phyloP scores from a whole-genome alignment of 2,113 vertebrate species.

The Notarius quadriscutis region DNA sequence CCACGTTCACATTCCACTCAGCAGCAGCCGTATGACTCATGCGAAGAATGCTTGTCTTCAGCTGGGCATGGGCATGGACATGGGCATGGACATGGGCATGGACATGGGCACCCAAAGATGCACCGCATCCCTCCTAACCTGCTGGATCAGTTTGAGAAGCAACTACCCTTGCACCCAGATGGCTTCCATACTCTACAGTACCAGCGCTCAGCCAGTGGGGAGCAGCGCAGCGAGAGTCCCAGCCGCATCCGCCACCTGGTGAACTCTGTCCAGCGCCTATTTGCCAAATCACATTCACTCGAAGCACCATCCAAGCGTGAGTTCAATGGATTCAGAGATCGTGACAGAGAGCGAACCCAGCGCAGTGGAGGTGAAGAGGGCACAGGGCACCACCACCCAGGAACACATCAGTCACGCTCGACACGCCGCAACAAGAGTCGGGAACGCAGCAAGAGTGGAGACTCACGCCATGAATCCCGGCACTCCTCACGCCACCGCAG shows the following conservation, averaged over 20 bases:
- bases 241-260: conserved; percentile 97
- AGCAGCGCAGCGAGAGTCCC: conserved; percentile 92
- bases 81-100: conserved; percentile 45
- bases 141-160: conserved; percentile 96
- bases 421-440: conserved; percentile 85
- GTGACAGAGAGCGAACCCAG: conserved; percentile 70
- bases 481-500: conserved; percentile 85
- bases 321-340: conserved; percentile 84
- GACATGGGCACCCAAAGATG: conserved; percentile 76
- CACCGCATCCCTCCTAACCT: conserved; percentile 90
- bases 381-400: conserved; percentile 66
- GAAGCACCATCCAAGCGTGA: conserved; percentile 93
- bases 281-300: conserved; percentile 97
- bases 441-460: conserved; percentile 88
- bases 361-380: conserved; percentile 81
- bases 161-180: conserved; percentile 94
- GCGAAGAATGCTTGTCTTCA: conserved; percentile 90
- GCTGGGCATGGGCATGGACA: conserved; percentile 59
- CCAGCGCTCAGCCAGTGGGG: conserved; percentile 85
- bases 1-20: conserved; percentile 92
- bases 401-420: conserved; percentile 82
- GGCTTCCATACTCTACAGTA: conserved; percentile 98
- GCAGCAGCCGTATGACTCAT: conserved; percentile 88
- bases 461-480: conserved; percentile 81
- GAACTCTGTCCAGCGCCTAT: conserved; percentile 97